Evolutionary conservation across 2,797 vertebrate genomes (phyloP), one percentile per base, ranked within the genome.

Genomic region (Prionace glauca): DNA sequence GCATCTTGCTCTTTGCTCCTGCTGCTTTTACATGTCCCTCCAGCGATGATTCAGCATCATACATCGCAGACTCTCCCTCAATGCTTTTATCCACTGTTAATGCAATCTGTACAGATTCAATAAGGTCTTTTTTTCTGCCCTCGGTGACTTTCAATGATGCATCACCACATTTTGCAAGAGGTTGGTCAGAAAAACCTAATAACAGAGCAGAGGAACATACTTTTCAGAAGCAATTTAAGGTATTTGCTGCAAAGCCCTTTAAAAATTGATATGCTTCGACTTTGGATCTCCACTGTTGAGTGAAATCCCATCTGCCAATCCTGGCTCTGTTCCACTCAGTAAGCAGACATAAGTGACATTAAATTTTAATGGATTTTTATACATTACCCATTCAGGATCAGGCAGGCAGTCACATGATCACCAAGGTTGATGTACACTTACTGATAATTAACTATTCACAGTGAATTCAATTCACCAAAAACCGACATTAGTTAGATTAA

Each of bases 301-400:
- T 95, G 93, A 95, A 95, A 95, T 56, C 71, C 93, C 93, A 95
- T 95, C 93, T 95, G 93, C 45, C 72, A 77, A 77, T 77, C 71
- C 93, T 77, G 71, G 93, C 93, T 77, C 71, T 74, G 71, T 56
- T 95, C 93, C 93, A 77, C 69, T 77, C 71, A 95, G 50, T 95
- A 95, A 56, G 69, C 93, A 95, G 93, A 26, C 93, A 95, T 56
- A 95, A 95, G 71, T 74, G 71, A 77, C 71, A 77, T 95, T 95
- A 95, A 95, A 77, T 95, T 77, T 95, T 95, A 95, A 95, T 74
- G 93, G 71, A 56, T 95, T 95, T 94, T 95, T 77, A 95, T 95
- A 95, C 71, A 56, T 95, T 60, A 95, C 77, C 93, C 3, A 60
- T 77, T 95, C 93, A 94, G 67, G 67, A 41, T 24, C 69, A 29